Evolutionary conservation across 64 coral and sea anemone species (phyloP), one percentile per base, ranked within the genome.

Genomic region (Pocillopora verrucosa): DNA sequence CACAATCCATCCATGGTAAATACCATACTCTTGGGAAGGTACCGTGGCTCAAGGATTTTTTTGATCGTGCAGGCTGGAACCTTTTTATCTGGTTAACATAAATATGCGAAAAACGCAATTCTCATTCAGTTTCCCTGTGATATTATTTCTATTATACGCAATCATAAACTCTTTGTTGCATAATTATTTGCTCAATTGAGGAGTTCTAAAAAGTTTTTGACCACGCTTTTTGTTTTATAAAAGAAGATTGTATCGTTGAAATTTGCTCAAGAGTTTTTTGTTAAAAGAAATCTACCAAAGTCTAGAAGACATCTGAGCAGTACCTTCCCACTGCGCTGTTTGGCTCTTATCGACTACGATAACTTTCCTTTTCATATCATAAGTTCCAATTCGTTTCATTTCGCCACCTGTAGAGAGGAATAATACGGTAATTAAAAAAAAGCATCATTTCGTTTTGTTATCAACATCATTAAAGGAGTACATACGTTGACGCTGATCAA

Each of bases 401-500:
- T 74, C 36, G 13, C 80, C 68, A 41, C 65, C 88, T 90, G 67
- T 0, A 56, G 80, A 7, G 1, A 65, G 59, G 51, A 3, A 2
- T 12, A 13, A 34, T n/a, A 13, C 36, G 25, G 61, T 45, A 3
- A 45, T 45, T 45, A 3, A 3, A 45, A 45, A 45, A 45, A 3
- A 2, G 6, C 6, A 3, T 45, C 6, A 45, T 45, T 45, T 45
- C 6, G 6, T 2, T 6, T 45, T 6, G 6, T 45, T 6, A 45
- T 45, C 6, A 6, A 3, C n/a, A n/a, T n/a, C n/a, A n/a, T n/a
- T 16, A 62, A 61, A 17, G 9, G 7, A 9, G 24, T 24, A 16
- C 37, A 13, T 61, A 90, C 78, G 78, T 74, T 90, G 88, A 58
- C 68, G 78, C 22, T 90, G 88, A 45, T 90, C 88, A n/a, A 90